Conservation (phyloP, 1,140 invertebrate genomes). For the Bombus balteatus region DNA sequence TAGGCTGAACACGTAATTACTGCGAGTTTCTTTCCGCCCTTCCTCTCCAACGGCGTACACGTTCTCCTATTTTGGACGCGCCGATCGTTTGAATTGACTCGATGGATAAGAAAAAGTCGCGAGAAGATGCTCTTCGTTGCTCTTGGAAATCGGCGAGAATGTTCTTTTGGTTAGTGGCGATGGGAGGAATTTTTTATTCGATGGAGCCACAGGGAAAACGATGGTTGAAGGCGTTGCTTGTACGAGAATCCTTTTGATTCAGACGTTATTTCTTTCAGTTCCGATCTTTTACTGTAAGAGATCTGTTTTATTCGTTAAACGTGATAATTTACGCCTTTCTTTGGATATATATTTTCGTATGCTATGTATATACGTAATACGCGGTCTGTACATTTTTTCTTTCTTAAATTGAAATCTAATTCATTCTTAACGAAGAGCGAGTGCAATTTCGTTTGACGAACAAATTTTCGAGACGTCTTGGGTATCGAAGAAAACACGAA, state of each 20-base stretch:
- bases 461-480: too few relatives aligned
- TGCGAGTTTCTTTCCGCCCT: conserved; percentile 37
- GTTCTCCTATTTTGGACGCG: conserved; percentile 22
- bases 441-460: not conserved
- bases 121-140: not conserved
- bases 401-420: too few relatives aligned
- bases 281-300: too few relatives aligned
- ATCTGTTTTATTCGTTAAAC: too few relatives aligned
- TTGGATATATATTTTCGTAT: too few relatives aligned
- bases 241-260: too few relatives aligned
- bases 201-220: not conserved
- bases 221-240: too few relatives aligned
- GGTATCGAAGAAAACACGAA: not conserved
- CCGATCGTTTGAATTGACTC: conserved; percentile 11
- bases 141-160: not conserved
- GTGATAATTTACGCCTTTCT: too few relatives aligned
- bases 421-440: too few relatives aligned
- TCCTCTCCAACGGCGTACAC: not conserved
- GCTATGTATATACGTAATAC: too few relatives aligned
- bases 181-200: not conserved
- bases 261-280: too few relatives aligned
- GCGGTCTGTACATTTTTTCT: too few relatives aligned
- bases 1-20: conserved; percentile 48
- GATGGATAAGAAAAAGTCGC: not conserved
- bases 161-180: not conserved